These are phyloP conservation scores for Hirudo medicinalis DNA, from an alignment of 1,140 invertebrate genomes.

Conservation along the genomic window DNA sequence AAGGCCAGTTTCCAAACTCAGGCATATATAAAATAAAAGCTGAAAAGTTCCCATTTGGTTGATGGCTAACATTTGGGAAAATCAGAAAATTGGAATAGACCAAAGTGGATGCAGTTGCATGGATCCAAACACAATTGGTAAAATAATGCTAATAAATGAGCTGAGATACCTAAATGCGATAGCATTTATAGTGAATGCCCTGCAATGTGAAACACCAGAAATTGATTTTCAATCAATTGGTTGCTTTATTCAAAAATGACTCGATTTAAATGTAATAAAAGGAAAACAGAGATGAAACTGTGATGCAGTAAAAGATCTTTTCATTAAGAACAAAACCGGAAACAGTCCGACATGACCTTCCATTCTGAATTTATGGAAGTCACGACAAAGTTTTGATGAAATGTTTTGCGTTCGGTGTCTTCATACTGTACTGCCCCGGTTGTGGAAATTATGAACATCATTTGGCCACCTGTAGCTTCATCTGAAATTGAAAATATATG, in stretches of 20 bases:
- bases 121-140: too few relatives aligned
- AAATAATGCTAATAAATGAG: too few relatives aligned
- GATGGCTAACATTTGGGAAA: too few relatives aligned
- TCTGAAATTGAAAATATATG: not conserved
- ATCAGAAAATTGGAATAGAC: too few relatives aligned
- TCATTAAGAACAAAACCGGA: not conserved
- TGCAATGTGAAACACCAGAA: too few relatives aligned
- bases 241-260: not conserved
- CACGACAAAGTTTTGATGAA: not conserved
- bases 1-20: too few relatives aligned
- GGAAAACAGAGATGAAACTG: not conserved
- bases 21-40: too few relatives aligned
- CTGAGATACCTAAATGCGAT: too few relatives aligned
- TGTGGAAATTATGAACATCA: not conserved
- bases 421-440: not conserved
- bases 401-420: not conserved
- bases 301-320: not conserved
- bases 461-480: not conserved
- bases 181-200: too few relatives aligned
- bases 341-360: not conserved
- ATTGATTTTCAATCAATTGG: not conserved
- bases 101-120: too few relatives aligned
- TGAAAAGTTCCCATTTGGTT: too few relatives aligned
- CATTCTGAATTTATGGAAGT: constrained; percentile 3
- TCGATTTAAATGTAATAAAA: not conserved